These are phyloP conservation scores for Catamblyrhynchus diadema DNA, from an alignment of 2,797 vertebrate species.

Conservation along the genomic window DNA sequence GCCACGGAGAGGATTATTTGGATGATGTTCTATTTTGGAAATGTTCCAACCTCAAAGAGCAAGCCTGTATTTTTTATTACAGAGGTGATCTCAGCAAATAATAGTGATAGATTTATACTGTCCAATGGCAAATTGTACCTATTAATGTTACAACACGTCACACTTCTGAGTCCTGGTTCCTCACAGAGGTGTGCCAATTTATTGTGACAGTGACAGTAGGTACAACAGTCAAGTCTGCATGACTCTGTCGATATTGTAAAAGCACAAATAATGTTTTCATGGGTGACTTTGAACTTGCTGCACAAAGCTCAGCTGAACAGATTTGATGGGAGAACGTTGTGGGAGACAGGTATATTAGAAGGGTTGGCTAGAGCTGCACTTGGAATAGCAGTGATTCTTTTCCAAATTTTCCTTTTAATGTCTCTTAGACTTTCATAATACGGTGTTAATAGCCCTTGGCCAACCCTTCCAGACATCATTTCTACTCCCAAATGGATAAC, in stretches of 20 bases:
- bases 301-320: not conserved
- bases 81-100: not conserved
- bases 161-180: not conserved
- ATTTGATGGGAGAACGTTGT: not conserved
- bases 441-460: not conserved
- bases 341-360: not conserved
- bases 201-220: not conserved
- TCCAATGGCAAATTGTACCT: not conserved
- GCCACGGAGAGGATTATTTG: slow-evolving; percentile 5
- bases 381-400: not conserved
- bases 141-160: not conserved
- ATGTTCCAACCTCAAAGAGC: not conserved
- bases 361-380: not conserved
- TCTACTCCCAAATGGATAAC: not conserved
- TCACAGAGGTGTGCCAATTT: not conserved
- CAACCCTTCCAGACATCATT: not conserved
- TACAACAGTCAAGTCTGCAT: not conserved
- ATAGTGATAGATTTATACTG: not conserved
- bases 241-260: not conserved
- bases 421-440: not conserved
- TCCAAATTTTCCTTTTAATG: not conserved
- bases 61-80: not conserved
- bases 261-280: not conserved
- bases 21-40: slow-evolving; percentile 26
- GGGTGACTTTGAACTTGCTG: not conserved